Evolutionary conservation across 1,140 invertebrate species (phyloP).

Genomic region (Drosophila nasuta): DNA sequence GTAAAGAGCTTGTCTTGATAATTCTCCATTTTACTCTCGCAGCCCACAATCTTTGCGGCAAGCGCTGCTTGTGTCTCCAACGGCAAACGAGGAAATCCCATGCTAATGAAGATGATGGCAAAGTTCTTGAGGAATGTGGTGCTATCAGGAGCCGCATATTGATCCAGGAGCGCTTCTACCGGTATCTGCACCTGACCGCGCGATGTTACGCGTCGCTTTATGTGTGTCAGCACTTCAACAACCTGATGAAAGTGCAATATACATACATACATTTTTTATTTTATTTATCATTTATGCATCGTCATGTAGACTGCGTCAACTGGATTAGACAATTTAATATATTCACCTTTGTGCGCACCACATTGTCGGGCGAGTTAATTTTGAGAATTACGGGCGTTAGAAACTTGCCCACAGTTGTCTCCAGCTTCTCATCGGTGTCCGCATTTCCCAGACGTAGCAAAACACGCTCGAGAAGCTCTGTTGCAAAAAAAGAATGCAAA

Average conservation of each 20-base stretch:
- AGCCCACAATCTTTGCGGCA: slow-evolving; percentile 91
- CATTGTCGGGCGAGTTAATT: slow-evolving; percentile 93
- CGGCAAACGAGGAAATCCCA: slow-evolving; percentile 94
- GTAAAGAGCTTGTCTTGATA: slow-evolving; percentile 95
- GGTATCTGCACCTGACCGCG: slow-evolving; percentile 93
- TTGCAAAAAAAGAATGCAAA: slow-evolving; percentile 30
- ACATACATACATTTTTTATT: not conserved
- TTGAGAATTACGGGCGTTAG: slow-evolving; percentile 95
- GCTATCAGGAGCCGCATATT: slow-evolving; percentile 88
- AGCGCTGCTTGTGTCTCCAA: slow-evolving; percentile 91
- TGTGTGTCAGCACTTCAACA: slow-evolving; percentile 96
- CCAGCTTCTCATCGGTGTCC: slow-evolving; percentile 94
- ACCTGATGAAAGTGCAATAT: slow-evolving; percentile 86
- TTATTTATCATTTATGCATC: slow-evolving; percentile 44
- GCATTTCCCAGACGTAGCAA: slow-evolving; percentile 94
- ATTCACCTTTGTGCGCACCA: slow-evolving; percentile 91
- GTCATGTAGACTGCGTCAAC: slow-evolving; percentile 36
- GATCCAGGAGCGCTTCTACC: slow-evolving; percentile 92
- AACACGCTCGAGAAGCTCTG: slow-evolving; percentile 94
- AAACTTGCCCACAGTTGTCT: slow-evolving; percentile 93
- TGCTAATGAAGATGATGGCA: slow-evolving; percentile 96
- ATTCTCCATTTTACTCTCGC: slow-evolving; percentile 91
- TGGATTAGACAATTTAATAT: slow-evolving; percentile 10
- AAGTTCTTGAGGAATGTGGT: slow-evolving; percentile 91
- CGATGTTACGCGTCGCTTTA: slow-evolving; percentile 95